Conservation (phyloP, 2,888 invertebrate genomes). For the Diarsia dahlii region DNA sequence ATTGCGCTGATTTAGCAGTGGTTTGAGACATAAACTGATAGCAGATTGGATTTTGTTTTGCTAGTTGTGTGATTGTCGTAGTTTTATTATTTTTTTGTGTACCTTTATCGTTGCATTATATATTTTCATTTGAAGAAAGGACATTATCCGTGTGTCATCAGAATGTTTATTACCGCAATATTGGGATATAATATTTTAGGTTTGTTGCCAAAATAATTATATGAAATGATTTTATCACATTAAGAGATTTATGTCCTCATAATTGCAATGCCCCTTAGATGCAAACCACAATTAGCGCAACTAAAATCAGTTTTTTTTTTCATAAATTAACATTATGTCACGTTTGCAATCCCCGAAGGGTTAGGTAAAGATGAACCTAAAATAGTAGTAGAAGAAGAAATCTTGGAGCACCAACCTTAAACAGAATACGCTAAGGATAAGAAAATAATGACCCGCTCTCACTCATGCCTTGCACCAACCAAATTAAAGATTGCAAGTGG, state of each 20-base stretch:
- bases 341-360: too few species aligned
- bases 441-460: background rate
- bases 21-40: constrained; percentile 31
- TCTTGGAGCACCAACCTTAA: too few species aligned
- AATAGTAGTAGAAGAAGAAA: too few species aligned
- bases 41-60: constrained; percentile 25
- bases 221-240: background rate
- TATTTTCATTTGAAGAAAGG: background rate
- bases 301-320: too few species aligned
- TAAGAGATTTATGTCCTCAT: background rate
- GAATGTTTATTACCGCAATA: background rate
- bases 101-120: background rate
- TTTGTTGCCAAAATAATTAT: too few species aligned
- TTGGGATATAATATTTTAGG: background rate
- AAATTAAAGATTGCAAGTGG: constrained; percentile 66
- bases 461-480: constrained; percentile 20
- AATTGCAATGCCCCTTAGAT: background rate
- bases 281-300: background rate
- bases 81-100: constrained; percentile 1
- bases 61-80: background rate
- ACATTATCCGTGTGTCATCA: background rate
- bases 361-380: too few species aligned
- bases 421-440: background rate
- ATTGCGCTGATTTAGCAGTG: constrained; percentile 57
- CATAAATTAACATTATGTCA: too few species aligned